Conservation (phyloP, 2,888 invertebrate species). For the Herminia tarsipennalis region DNA sequence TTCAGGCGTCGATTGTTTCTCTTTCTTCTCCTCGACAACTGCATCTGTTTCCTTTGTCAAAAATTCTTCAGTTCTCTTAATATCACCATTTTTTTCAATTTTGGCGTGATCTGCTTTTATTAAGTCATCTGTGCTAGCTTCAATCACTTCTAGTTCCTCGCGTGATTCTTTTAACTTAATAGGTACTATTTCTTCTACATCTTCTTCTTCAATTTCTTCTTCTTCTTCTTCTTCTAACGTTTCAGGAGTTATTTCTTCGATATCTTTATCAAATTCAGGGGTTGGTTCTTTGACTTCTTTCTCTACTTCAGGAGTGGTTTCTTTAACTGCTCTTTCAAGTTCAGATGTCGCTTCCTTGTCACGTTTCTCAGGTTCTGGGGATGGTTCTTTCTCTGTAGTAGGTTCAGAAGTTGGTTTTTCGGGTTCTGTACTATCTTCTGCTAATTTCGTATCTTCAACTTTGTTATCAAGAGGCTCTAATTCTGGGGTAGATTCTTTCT, state of each 20-base stretch:
- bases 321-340: constrained; percentile 5
- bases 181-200: constrained; percentile 24
- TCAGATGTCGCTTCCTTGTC: constrained; percentile 10
- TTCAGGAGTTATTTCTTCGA: constrained; percentile 13
- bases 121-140: constrained; percentile 40
- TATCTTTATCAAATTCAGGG: constrained; percentile 4
- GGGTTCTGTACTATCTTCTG: constrained; percentile 14
- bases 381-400: constrained; percentile 11
- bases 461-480: constrained; percentile 23
- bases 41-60: constrained; percentile 54
- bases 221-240: not conserved
- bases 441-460: constrained; percentile 20
- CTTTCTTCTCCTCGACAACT: constrained; percentile 50
- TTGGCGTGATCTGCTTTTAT: constrained; percentile 50
- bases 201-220: constrained; percentile 15
- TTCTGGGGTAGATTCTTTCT: constrained; percentile 36
- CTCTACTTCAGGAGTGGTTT: not conserved
- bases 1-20: constrained; percentile 64
- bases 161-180: constrained; percentile 4
- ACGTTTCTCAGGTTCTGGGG: constrained; percentile 12
- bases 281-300: constrained; percentile 15
- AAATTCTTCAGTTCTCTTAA: constrained; percentile 62
- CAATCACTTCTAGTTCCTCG: constrained; percentile 28
- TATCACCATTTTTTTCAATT: constrained; percentile 52
- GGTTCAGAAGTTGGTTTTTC: constrained; percentile 14